Base-by-base conservation (phyloP, 1,140 invertebrate genomes). In the Drosophila mojavensis region DNA sequence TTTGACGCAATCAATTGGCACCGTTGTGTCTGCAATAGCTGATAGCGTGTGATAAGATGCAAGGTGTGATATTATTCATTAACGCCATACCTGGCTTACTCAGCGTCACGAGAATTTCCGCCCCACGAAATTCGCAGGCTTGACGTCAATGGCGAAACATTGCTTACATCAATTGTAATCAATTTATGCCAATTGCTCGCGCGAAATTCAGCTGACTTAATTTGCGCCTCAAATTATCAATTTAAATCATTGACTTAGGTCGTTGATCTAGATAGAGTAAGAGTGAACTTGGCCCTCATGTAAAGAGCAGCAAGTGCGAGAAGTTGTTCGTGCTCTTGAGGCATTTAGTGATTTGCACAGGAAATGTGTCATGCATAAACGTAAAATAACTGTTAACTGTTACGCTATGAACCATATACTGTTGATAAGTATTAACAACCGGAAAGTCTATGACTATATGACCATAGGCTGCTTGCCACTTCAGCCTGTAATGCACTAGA, bases 121-220 rank as follows among this genome's bases (percentile, higher is more conserved):
- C 17, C 13, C 36, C 51, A 39, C 36, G n/a, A 30, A 59, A 56
- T 26, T 41, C 30, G 26, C n/a, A 3, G 39, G 4, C 1, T 74
- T 86, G 83, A 88, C 83, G 83, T 86, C 83, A 86, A 88, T 83
- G 64, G 53, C 20, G 20, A n/a, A n/a, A 64, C 63, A 13, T 55
- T 59, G 59, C 56, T 81, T 70, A 33, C 43, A 48, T 47, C 58
- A 67, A 47, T 60, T 17, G 28, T 50, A 33, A 48, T 58, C 41
- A n/a, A 50, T 30, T 59, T 30, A 59, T 43, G 30, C 20, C 13
- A 66, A 51, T 62, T 48, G 33, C 10, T 10, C 51, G 17, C 4
- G 13, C 28, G 10, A 4, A 2, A 53, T 7, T 20, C 26, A 24
- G 24, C n/a, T 45, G 33, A 33, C 30, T 15, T 26, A 45, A 24